Evolutionary conservation across 2,797 vertebrate genomes (phyloP).

Genomic region (Mus caroli): DNA sequence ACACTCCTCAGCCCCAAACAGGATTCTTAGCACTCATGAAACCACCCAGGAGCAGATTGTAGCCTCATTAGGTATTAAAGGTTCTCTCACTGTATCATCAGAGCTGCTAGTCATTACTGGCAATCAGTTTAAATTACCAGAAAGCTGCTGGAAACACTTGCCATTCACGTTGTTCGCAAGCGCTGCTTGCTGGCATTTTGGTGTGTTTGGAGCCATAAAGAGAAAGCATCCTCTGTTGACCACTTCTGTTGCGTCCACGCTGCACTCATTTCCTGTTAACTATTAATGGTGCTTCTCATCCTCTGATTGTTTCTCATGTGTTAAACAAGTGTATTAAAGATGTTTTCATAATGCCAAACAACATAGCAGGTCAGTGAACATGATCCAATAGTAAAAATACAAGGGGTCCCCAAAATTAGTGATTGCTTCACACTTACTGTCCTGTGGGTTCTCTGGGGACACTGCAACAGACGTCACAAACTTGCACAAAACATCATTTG

Average conservation of each 20-base stretch:
- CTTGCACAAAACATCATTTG: background rate
- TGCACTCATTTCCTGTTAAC: conserved; percentile 87
- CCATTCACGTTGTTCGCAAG: conserved; percentile 79
- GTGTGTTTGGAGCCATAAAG: conserved; percentile 78
- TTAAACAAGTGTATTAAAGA: conserved; percentile 83
- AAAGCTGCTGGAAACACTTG: conserved; percentile 83
- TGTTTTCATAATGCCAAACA: conserved; percentile 85
- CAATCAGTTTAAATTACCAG: conserved; percentile 83
- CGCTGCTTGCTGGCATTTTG: conserved; percentile 63
- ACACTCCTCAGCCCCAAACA: conserved; percentile 51
- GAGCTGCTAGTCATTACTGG: conserved; percentile 85
- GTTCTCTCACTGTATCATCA: conserved; percentile 78
- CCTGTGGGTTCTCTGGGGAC: background rate
- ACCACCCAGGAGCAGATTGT: conserved; percentile 85
- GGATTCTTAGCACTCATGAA: conserved; percentile 77
- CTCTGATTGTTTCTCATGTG: conserved; percentile 83
- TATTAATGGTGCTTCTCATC: conserved; percentile 88
- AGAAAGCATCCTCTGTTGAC: conserved; percentile 70
- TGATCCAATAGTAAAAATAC: conserved; percentile 76
- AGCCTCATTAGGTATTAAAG: conserved; percentile 78
- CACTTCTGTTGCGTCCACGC: conserved; percentile 83
- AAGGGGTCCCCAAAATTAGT: conserved; percentile 48
- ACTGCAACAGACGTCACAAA: background rate
- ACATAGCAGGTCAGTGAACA: conserved; percentile 80
- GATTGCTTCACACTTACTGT: background rate